Base-by-base conservation (phyloP, 2,888 invertebrate species). In the Idaea dimidiata region DNA sequence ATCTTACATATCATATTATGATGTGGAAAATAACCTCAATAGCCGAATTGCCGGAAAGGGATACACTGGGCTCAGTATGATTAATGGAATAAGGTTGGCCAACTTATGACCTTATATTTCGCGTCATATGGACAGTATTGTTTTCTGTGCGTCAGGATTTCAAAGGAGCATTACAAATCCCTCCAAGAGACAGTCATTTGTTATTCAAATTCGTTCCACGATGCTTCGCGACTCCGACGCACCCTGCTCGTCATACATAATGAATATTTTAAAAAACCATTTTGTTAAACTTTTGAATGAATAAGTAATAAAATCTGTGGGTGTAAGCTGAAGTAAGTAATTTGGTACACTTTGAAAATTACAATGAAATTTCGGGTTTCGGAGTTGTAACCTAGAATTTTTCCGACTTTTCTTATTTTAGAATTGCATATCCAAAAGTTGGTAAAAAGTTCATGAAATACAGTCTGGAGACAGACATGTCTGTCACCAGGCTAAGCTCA, bases 201-300 rank as follows among this genome's bases (percentile, higher is more conserved):
- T 89, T 90, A 92, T 92, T 92, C 90, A 91, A 89, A 92, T 91
- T 84, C 76, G 72, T 75, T 77, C 81, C 80, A 87, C 61, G 62
- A 61, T 65, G 82, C 86, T 85, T 82, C 86, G 82, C 83, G 85
- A 82, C 87, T 84, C 85, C 83, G 88, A 91, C 88, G 88, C 88
- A 88, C 87, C 82, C 83, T 82, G 85, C 66, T 89, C 88, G 86
- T 83, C 74, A 76, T 81, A 78, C 74, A 76, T 81, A 78, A 90
- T 91, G 90, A 91, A 89, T 91, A 87, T 80, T 91, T 89, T 91
- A 91, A 88, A 24, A 86, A 90, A 90, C 81, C 83, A 88, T 91
- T 88, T 88, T 87, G 89, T 87, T 88, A 88, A 86, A 84, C 82
- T 86, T 83, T 83, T 82, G 83, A 83, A 83, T 83, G 81, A 80